Evolutionary conservation across 2,113 vertebrate genomes (phyloP).

Genomic region (Tachysurus vachellii): DNA sequence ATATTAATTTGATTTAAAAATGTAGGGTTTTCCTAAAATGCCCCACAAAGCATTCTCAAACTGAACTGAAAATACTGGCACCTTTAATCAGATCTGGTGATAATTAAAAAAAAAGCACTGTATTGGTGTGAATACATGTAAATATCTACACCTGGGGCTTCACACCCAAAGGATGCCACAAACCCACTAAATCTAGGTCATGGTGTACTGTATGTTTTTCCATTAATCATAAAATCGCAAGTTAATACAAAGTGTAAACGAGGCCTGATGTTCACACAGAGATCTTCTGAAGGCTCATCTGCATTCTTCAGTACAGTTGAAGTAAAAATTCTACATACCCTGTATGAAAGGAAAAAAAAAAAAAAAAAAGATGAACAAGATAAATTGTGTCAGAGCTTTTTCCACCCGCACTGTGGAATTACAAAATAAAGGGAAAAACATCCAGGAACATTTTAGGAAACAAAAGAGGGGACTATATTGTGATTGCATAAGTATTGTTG

Average conservation of each 20-base stretch:
- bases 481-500: too few relatives aligned
- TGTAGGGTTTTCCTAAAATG: not conserved
- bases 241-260: not conserved
- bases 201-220: not conserved
- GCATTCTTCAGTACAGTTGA: not conserved
- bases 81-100: too few relatives aligned
- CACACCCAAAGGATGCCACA: not conserved
- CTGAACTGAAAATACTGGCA: too few relatives aligned
- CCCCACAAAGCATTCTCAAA: not conserved
- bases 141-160: not conserved
- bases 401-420: too few relatives aligned
- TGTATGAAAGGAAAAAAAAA: too few relatives aligned
- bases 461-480: too few relatives aligned
- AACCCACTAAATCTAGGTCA: not conserved
- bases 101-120: too few relatives aligned
- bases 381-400: too few relatives aligned
- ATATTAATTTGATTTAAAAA: not conserved
- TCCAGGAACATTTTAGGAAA: too few relatives aligned
- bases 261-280: not conserved
- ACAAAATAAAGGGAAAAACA: too few relatives aligned
- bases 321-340: too few relatives aligned
- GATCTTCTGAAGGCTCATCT: constrained; percentile 6
- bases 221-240: not conserved
- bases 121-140: not conserved
- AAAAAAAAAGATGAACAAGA: too few relatives aligned